These are phyloP conservation scores for Yponomeuta evonymella DNA, from an alignment of 2,888 invertebrate species.

Conservation along the genomic window DNA sequence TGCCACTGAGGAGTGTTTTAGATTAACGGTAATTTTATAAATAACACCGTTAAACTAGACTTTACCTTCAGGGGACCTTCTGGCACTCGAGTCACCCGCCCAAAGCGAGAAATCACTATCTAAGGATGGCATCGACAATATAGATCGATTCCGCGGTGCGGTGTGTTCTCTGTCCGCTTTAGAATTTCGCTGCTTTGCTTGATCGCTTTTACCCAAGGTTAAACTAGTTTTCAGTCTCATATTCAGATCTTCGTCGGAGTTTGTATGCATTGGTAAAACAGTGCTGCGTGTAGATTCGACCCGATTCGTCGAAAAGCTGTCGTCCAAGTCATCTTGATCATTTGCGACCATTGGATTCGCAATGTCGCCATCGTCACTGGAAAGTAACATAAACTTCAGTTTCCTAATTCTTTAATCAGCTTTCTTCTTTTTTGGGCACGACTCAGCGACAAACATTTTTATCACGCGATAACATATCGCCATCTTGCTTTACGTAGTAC, in stretches of 20 bases:
- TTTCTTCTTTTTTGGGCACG: no score
- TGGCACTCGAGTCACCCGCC: constrained; percentile 81
- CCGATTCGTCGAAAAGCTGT: not conserved
- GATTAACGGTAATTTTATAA: not conserved
- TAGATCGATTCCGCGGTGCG: not conserved
- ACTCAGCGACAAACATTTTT: no score
- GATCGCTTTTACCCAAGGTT: not conserved
- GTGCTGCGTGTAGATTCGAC: not conserved
- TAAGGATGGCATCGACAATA: constrained; percentile 32
- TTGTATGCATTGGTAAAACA: not conserved
- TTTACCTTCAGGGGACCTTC: constrained; percentile 85
- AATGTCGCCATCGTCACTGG: constrained; percentile 80
- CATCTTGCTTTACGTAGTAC: no score
- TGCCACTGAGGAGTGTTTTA: no score
- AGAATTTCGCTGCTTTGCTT: not conserved
- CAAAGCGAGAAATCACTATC: constrained; percentile 66
- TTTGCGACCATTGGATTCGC: constrained; percentile 89
- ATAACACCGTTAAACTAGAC: not conserved
- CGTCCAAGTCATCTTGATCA: constrained; percentile 86
- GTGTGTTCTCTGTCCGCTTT: not conserved
- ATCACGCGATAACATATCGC: no score
- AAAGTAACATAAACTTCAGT: constrained; percentile 22
- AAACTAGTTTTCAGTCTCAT: not conserved
- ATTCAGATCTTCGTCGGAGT: not conserved
- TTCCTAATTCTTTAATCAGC: no score